A percentile compares a stretch with the other conserved stretches of the same genome.
Evolutionary conservation across 2,888 invertebrate genomes (phyloP).

Genomic region (Eugnorisma glareosa): DNA sequence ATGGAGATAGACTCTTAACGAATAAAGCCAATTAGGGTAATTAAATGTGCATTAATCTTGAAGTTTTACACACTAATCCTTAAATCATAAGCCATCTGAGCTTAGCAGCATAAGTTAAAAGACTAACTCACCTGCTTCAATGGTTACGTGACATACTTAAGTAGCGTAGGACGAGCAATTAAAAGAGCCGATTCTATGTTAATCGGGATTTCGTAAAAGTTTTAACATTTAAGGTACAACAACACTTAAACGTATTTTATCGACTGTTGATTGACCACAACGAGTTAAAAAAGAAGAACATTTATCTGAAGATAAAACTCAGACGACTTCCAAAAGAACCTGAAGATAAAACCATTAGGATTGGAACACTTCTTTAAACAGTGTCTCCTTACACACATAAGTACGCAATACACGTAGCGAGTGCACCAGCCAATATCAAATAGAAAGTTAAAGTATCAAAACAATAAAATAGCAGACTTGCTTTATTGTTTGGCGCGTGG

Average conservation of each 20-base stretch:
- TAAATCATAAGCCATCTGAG: conserved; percentile 7
- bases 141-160: conserved; percentile 10
- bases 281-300: not conserved
- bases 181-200: not conserved
- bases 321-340: conserved; percentile 20
- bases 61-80: conserved; percentile 21
- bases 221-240: not conserved
- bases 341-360: conserved; percentile 34
- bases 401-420: conserved; percentile 51
- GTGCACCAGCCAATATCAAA: conserved; percentile 57
- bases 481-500: conserved; percentile 64
- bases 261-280: not conserved
- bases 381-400: conserved; percentile 30
- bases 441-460: conserved; percentile 63
- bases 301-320: conserved; percentile 18
- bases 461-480: conserved; percentile 61
- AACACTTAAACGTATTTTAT: not conserved
- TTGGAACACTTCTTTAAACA: conserved; percentile 43
- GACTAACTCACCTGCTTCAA: conserved; percentile 8
- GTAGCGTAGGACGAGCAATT: not conserved
- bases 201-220: not conserved
- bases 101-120: conserved; percentile 1
- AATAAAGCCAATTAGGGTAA: conserved; percentile 37
- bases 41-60: conserved; percentile 26
- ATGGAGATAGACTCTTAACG: conserved; percentile 5